phyloP scores from a whole-genome alignment of 1,140 invertebrate species.

The Scylla paramamosain region DNA sequence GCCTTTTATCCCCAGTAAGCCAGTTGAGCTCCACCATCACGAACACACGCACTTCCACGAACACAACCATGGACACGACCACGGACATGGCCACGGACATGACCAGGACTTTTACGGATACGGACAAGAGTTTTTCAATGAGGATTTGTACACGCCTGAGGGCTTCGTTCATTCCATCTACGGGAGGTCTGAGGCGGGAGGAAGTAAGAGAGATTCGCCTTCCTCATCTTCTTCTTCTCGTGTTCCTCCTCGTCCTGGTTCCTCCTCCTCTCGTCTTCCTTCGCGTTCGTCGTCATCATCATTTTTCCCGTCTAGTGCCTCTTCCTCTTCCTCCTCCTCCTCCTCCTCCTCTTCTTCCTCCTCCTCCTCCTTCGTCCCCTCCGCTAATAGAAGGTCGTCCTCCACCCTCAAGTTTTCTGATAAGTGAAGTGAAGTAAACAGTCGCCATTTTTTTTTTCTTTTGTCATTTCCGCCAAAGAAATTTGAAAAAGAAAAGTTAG shows the following conservation, averaged over 20 bases:
- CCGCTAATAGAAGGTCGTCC: not conserved
- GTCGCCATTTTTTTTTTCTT: not conserved
- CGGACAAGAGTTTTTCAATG: not conserved
- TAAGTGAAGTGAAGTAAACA: not conserved
- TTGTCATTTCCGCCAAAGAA: no score
- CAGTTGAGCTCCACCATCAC: conserved; percentile 58
- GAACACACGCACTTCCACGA: conserved; percentile 66
- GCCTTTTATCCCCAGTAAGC: not conserved
- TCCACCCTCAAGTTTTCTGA: conserved; percentile 49
- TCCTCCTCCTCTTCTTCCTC: conserved; percentile 32
- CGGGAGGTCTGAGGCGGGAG: not conserved
- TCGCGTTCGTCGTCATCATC: not conserved
- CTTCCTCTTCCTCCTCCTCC: conserved; percentile 50
- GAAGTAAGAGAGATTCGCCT: not conserved
- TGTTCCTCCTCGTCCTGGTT: conserved; percentile 16
- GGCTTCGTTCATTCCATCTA: conserved; percentile 26
- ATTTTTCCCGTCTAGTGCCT: not conserved
- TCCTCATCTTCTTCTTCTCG: not conserved
- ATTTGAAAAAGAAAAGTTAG: not conserved
- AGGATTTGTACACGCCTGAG: not conserved
- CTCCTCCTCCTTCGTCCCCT: not conserved
- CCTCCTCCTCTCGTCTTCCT: conserved; percentile 16
- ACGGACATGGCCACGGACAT: not conserved
- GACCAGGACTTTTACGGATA: not conserved
- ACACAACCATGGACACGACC: conserved; percentile 27